A percentile compares a stretch with the other conserved stretches of the same genome.
Conservation (phyloP, 1,140 invertebrate species). For the Sycophaga agraensis region DNA sequence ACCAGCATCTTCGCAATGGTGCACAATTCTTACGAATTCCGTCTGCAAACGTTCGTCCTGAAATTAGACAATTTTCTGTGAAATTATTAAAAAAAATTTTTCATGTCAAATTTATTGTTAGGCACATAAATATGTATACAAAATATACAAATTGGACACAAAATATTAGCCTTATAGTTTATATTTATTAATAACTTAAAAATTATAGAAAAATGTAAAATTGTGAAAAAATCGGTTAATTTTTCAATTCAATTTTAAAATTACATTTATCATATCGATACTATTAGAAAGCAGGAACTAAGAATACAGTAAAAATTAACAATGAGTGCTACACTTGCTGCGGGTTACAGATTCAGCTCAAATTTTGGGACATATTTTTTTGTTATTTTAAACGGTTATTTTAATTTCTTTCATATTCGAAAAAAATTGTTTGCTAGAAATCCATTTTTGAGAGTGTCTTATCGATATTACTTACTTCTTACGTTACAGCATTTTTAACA, state of each 20-base stretch:
- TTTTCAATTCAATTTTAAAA: not conserved
- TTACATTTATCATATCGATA: no score
- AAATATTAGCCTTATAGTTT: constrained; percentile 10
- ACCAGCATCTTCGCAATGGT: constrained; percentile 4
- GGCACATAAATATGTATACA: constrained; percentile 26
- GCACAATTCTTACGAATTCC: not conserved
- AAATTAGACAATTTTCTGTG: constrained; percentile 48
- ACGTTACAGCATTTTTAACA: no score
- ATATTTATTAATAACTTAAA: not conserved
- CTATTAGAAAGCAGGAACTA: no score
- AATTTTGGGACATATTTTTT: no score
- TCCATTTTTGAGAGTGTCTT: no score
- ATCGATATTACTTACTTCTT: no score
- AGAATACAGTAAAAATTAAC: no score
- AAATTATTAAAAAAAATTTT: constrained; percentile 5
- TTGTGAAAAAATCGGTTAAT: constrained; percentile 1
- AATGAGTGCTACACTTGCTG: no score
- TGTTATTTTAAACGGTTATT: no score
- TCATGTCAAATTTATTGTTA: constrained; percentile 7
- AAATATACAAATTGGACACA: constrained; percentile 21
- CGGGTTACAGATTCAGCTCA: no score
- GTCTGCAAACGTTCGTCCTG: constrained; percentile 34
- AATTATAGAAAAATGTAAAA: constrained; percentile 10
- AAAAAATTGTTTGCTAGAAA: no score
- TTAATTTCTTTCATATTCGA: no score